Evolutionary conservation across 2,113 vertebrate genomes (phyloP), one percentile per base, ranked within the genome.

Genomic region (Malurus melanocephalus): DNA sequence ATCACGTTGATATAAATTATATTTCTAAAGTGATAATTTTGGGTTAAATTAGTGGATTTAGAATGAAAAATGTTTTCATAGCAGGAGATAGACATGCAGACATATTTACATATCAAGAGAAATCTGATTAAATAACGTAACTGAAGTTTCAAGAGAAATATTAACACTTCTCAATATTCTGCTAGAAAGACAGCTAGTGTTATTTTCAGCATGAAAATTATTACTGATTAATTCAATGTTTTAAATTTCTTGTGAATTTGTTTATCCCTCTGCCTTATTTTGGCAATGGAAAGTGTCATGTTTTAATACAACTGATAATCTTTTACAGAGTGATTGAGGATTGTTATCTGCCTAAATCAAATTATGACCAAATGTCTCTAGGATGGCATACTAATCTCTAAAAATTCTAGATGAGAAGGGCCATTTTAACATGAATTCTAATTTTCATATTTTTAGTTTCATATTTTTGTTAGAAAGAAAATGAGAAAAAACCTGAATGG

Each of bases 391-490:
- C 2, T 67, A 71, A 18, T 40, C 10, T 65, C 46, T 56, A 65
- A 92, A 83, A 90, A 38, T 69, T 35, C 21, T 53, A 56, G 13
- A 42, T 13, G 1, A 73, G 35, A 79, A 69, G 20, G 5, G 3
- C 15, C 11, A 49, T 53, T 59, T 53, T 89, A 76, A 72, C 28
- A 27, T 75, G 32, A 10, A 33, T 80, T 93, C 62, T 90, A 80
- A 94, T 22, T 22, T 80, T 60, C 52, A 61, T 11, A 18, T 74
- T 40, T 67, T 20, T 79, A 49, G 71, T 80, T 79, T 75, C 42
- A 57, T 32, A 61, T 74, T 94, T 93, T 75, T 79, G 59, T 61
- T 88, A 76, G 72, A 85, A 78, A 10, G 40, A 89, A 91, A 66
- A 38, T 65, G 67, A 33, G 2, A 61, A 67, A 73, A 75, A 7